Percentiles rank a stretch among this genome's conserved stretches.
Conservation (phyloP, 2,113 vertebrate species). For the Rhipidura dahli region DNA sequence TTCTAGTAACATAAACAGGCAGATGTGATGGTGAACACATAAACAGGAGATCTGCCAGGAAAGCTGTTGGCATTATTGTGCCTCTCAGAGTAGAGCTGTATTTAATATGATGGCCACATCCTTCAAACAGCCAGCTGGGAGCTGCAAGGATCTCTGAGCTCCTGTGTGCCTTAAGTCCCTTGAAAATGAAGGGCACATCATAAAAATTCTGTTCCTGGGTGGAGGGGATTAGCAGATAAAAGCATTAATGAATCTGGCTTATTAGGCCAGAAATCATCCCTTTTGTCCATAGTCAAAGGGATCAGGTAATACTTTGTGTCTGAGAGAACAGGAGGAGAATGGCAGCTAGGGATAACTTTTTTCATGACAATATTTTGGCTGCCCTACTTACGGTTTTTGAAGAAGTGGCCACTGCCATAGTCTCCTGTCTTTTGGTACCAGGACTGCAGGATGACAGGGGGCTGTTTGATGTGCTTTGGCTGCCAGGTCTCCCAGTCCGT, state of each 20-base stretch:
- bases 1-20: neutral
- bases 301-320: neutral
- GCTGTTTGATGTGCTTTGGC: neutral
- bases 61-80: neutral
- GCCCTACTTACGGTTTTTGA: conserved; percentile 75
- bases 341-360: neutral
- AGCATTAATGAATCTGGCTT: neutral
- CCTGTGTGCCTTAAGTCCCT: neutral
- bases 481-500: conserved; percentile 67
- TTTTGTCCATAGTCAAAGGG: neutral
- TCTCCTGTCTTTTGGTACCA: conserved; percentile 72
- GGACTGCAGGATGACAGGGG: conserved; percentile 57
- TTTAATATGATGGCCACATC: neutral
- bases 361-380: neutral
- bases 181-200: neutral
- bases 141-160: neutral
- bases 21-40: neutral
- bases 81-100: neutral
- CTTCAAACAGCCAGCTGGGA: neutral
- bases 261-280: neutral
- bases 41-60: neutral
- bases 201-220: neutral
- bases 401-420: conserved; percentile 56
- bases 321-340: neutral
- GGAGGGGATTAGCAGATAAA: neutral